Conservation (phyloP, 2,888 invertebrate species). For the Euplagia quadripunctaria region DNA sequence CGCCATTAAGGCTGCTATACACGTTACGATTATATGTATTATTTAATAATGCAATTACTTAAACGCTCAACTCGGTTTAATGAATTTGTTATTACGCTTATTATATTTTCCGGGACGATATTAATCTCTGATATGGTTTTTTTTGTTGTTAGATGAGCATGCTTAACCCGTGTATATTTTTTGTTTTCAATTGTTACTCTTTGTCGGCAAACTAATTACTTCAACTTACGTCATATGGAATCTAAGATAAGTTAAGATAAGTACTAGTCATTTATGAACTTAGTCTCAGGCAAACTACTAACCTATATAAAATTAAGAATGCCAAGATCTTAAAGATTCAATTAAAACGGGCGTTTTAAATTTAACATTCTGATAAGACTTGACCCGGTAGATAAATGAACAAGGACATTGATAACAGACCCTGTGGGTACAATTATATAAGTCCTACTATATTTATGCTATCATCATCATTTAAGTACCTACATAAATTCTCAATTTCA, state of each 20-base stretch:
- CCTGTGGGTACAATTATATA: slow-evolving; percentile 52
- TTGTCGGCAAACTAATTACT: not conserved
- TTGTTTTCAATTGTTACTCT: slow-evolving; percentile 13
- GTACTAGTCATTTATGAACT: not conserved
- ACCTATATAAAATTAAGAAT: slow-evolving; percentile 1
- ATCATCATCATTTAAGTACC: not conserved
- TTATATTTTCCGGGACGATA: slow-evolving; percentile 69
- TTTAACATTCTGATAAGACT: slow-evolving; percentile 51
- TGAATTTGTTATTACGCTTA: slow-evolving; percentile 64
- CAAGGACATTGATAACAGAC: slow-evolving; percentile 76
- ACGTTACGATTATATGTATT: slow-evolving; percentile 67
- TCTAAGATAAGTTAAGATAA: slow-evolving; percentile 13
- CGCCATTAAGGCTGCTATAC: slow-evolving; percentile 52
- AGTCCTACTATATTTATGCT: slow-evolving; percentile 7
- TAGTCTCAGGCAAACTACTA: not conserved
- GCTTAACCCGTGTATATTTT: slow-evolving; percentile 18
- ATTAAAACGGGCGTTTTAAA: slow-evolving; percentile 41
- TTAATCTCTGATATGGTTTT: slow-evolving; percentile 50
- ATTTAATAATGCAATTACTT: slow-evolving; percentile 70
- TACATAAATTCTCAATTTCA: not conserved
- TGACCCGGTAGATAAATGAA: slow-evolving; percentile 70
- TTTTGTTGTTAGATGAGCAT: slow-evolving; percentile 9
- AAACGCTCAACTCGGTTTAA: slow-evolving; percentile 69
- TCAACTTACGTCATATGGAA: not conserved
- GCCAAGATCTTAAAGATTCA: slow-evolving; percentile 16